Base-by-base conservation (phyloP, 2,888 invertebrate species). In the Leuctra nigra region DNA sequence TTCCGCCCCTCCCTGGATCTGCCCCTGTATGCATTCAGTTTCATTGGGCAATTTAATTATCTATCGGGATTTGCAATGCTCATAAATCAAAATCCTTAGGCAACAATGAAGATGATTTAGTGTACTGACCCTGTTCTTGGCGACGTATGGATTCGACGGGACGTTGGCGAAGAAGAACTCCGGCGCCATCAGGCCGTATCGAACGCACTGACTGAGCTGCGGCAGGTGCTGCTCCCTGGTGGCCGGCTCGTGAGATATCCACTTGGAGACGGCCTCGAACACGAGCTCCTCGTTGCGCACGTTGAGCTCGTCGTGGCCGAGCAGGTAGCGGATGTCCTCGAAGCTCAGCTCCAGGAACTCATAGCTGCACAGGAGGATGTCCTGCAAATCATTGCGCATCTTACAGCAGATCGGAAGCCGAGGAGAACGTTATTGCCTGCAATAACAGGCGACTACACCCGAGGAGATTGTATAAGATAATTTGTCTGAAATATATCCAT, bases 271-370 rank as follows among this genome's bases (percentile, higher is more conserved):
- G 2, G 86, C 84, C 68, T 86, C 83, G 70, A 87, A 87, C 11
- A 87, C 86, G 57, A 80, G 75, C 70, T 86, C 84, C 72, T 89
- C 89, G 63, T 78, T 80, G 59, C 78, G 77, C 18, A 84, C 82
- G 70, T 88, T 88, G 50, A 90, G 71, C 66, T 83, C 81, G 66
- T 89, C 88, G 65, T 86, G 83, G 53, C 75, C 71, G 50, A 88
- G 72, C 60, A 87, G 77, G 57, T 80, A 78, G 64, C 77, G 75
- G 41, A 88, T 68, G 66, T 87, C 84, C 47, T 81, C 77, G 48
- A 73, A 73, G 2, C 75, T 70, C 54, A 87, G 72, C 53, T 78
- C 75, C 67, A 77, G 75, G 68, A 85, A 83, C 69, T 86, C 86
- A 55, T 73, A 71, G 38, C 61, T 61, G 24, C 52, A 47, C 66